Percentiles rank a stretch among this genome's conserved stretches.
Evolutionary conservation across 2,888 invertebrate species (phyloP).

Genomic region (Drosophila helvetica): DNA sequence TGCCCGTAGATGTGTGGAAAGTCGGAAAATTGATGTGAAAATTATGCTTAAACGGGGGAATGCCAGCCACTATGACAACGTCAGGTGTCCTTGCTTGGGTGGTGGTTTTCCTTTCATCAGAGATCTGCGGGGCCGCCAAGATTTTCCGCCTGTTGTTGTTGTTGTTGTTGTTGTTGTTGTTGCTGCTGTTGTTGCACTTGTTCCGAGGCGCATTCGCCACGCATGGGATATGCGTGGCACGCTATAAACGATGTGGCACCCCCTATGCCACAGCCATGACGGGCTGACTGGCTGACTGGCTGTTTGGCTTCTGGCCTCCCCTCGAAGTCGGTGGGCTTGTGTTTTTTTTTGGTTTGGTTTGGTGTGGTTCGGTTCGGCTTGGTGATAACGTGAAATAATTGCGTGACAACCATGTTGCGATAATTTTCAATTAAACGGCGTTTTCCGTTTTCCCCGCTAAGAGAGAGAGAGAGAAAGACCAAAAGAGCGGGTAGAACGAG

Average conservation of each 20-base stretch:
- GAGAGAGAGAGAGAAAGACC: neutral
- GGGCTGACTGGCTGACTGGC: neutral
- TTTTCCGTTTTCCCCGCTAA: conserved; percentile 40
- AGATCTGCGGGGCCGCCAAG: conserved; percentile 15
- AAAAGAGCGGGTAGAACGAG: neutral
- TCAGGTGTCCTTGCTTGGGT: conserved; percentile 61
- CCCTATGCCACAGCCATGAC: neutral
- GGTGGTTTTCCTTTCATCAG: conserved; percentile 20
- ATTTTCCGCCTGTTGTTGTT: conserved; percentile 14
- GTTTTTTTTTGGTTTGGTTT: conserved; percentile 3
- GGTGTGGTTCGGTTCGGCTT: conserved; percentile 20
- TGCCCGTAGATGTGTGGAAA: conserved; percentile 1
- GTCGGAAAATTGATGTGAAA: conserved; percentile 50
- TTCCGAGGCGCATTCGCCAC: conserved; percentile 65
- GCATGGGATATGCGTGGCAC: conserved; percentile 60
- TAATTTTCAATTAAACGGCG: conserved; percentile 83
- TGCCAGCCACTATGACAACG: conserved; percentile 62
- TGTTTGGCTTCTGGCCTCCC: neutral
- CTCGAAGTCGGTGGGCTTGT: neutral
- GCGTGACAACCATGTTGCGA: conserved; percentile 84
- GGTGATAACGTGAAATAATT: conserved; percentile 82
- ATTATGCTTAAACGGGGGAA: neutral
- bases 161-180: conserved; percentile 59
- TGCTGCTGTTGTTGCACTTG: conserved; percentile 61
- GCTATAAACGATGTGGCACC: conserved; percentile 62